A percentile compares a stretch with the other conserved stretches of the same genome.
Conservation (phyloP, 2,797 vertebrate species). For the Mormyrus hasselquistii region DNA sequence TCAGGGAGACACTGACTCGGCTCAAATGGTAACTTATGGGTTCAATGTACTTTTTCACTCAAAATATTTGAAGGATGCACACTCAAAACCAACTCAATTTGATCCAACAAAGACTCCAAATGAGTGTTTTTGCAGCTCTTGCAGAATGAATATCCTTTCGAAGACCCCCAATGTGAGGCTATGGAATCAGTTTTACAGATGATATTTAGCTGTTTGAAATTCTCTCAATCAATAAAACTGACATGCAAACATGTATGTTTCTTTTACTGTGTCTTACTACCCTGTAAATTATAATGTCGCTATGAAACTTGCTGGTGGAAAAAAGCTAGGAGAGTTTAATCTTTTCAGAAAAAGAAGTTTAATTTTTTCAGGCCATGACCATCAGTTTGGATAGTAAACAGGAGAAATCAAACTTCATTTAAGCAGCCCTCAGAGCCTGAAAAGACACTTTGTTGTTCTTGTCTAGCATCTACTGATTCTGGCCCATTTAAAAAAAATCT, state of each 20-base stretch:
- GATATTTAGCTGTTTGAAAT: background rate
- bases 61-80: background rate
- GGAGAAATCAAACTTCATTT: background rate
- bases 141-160: background rate
- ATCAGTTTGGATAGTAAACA: background rate
- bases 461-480: background rate
- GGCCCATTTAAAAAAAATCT: background rate
- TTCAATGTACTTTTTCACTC: background rate
- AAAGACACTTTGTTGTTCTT: background rate
- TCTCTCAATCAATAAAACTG: background rate
- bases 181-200: background rate
- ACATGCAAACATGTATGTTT: background rate
- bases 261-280: background rate
- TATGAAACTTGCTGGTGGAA: background rate
- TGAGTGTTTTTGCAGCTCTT: background rate
- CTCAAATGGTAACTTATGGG: background rate
- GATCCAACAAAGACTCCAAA: background rate
- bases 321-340: background rate
- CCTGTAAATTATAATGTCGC: background rate
- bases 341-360: background rate
- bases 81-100: background rate
- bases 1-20: background rate
- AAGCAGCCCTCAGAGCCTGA: background rate
- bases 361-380: background rate
- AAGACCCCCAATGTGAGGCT: background rate